Conservation (phyloP, 64 coral and sea anemone species). For the Cladopsammia gracilis region DNA sequence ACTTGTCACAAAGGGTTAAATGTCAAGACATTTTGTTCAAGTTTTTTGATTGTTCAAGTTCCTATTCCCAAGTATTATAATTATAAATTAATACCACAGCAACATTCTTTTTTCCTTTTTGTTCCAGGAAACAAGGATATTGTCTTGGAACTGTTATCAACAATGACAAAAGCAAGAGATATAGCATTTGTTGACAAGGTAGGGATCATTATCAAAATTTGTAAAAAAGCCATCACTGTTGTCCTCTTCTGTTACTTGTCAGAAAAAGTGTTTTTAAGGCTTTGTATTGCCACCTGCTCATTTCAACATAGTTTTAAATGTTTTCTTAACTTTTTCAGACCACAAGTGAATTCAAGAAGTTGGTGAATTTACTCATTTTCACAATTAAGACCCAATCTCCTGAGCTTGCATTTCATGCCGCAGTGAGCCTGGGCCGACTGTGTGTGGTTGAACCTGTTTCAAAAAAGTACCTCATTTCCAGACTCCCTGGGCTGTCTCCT, state of each 20-base stretch:
- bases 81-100: no score
- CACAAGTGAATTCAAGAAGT: constrained; percentile 76
- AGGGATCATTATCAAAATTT: background rate
- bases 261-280: no score
- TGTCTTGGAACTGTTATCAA: constrained; percentile 81
- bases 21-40: no score
- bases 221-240: background rate
- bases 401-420: constrained; percentile 85
- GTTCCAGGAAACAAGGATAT: constrained; percentile 75
- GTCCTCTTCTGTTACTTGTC: no score
- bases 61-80: background rate
- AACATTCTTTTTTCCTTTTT: background rate
- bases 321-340: constrained; percentile 36
- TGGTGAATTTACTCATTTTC: constrained; percentile 62
- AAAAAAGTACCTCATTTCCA: constrained; percentile 83
- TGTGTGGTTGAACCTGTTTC: constrained; percentile 91
- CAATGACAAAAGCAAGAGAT: constrained; percentile 87
- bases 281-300: no score
- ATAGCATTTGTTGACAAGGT: constrained; percentile 98
- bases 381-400: constrained; percentile 68
- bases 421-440: constrained; percentile 87
- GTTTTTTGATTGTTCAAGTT: background rate
- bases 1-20: no score
- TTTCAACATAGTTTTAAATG: no score
- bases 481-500: constrained; percentile 61